Base-by-base conservation (phyloP, 2,797 vertebrate genomes). In the Glyptemys insculpta region DNA sequence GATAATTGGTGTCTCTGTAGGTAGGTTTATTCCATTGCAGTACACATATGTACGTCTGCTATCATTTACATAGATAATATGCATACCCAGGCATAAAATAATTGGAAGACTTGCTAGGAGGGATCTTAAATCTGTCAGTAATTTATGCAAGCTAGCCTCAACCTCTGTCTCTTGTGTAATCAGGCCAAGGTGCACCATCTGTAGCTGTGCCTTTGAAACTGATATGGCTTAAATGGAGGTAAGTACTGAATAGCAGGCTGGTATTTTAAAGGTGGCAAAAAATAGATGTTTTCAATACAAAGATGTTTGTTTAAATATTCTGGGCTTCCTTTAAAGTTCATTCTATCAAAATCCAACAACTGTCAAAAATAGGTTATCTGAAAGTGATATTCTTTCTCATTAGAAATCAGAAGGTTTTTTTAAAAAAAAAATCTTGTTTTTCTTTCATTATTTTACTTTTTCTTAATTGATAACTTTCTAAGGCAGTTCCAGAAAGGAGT, bases 111-210 rank as follows among this genome's bases (percentile, higher is more conserved):
- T 14, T 34, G 41, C 53, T 54, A 54, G 41, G 16, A 85, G 21
- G 37, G 19, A 23, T 90, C 37, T 78, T 50, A 80, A 95, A 91
- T 8, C 81, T 76, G 59, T 78, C 2, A 1, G 62, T 82, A 84
- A 93, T 92, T 93, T 91, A 52, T 93, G 31, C 50, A 87, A 82
- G 79, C 4, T 0, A 2, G 91, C 89, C 91, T 78, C 92, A 83
- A 82, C 41, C 49, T 92, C 82, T 74, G 49, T 68, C 89, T 87
- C 52, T 29, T 85, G 91, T 91, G 86, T 80, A 44, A 94, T 90
- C 53, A 72, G 92, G 91, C 88, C 94, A 85, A 91, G 94, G 92
- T 82, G 50, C 89, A 94, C 91, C 87, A 90, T 96, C 94, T 96
- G 93, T 16, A 93, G 81, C 80, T 85, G 85, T 85, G 44, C 78